Percentiles rank a stretch among this genome's conserved stretches.
phyloP scores from a whole-genome alignment of 2,113 vertebrate species.

The Larimichthys crocea region DNA sequence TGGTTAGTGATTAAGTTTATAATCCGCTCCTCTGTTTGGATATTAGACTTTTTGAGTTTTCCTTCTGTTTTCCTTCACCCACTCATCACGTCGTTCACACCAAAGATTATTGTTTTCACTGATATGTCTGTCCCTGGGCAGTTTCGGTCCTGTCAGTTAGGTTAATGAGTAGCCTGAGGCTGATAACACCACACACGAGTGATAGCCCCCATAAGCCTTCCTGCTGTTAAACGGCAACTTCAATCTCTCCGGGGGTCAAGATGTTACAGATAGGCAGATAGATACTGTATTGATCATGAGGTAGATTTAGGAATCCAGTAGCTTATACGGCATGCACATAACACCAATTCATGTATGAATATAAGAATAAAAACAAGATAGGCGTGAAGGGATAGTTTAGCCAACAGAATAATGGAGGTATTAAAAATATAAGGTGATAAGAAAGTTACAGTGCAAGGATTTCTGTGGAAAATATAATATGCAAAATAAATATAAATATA shows the following conservation, averaged over 20 bases:
- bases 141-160: slow-evolving; percentile 58
- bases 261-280: neutral
- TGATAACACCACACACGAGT: slow-evolving; percentile 67
- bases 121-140: slow-evolving; percentile 32
- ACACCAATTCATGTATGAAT: too few relatives aligned
- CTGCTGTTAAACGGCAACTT: slow-evolving; percentile 72
- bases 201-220: slow-evolving; percentile 62
- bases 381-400: too few relatives aligned
- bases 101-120: slow-evolving; percentile 30
- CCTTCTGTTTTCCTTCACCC: neutral
- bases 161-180: slow-evolving; percentile 70
- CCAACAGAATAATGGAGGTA: too few relatives aligned
- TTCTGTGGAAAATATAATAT: too few relatives aligned
- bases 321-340: too few relatives aligned
- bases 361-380: too few relatives aligned
- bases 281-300: too few relatives aligned
- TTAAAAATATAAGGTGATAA: too few relatives aligned
- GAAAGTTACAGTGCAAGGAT: too few relatives aligned
- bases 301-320: too few relatives aligned
- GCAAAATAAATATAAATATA: too few relatives aligned
- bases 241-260: slow-evolving; percentile 34
- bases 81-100: slow-evolving; percentile 39
- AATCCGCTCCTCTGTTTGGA: neutral
- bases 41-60: neutral
- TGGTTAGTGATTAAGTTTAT: neutral